Percentiles rank a stretch among this genome's conserved stretches.
Conservation (phyloP, 2,888 invertebrate species). For the Chesias legatella region DNA sequence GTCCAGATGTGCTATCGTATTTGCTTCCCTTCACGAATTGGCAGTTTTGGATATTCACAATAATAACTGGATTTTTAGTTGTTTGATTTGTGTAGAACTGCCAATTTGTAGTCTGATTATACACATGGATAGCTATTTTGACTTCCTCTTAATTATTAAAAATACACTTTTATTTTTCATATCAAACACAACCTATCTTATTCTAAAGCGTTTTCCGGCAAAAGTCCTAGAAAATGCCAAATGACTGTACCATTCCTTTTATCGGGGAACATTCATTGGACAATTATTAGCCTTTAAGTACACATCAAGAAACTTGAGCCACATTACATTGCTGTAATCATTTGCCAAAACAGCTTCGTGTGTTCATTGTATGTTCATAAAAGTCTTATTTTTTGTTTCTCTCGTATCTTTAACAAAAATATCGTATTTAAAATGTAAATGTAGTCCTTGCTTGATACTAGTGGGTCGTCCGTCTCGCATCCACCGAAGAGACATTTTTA, state of each 20-base stretch:
- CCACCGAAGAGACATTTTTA: slow-evolving; percentile 35
- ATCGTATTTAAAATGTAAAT: too few species aligned
- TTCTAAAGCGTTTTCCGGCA: slow-evolving; percentile 1
- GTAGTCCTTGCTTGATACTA: too few species aligned
- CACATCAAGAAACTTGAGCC: slow-evolving; percentile 25
- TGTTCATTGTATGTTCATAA: slow-evolving; percentile 24
- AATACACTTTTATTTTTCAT: slow-evolving; percentile 19
- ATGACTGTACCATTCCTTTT: slow-evolving; percentile 35
- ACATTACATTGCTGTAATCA: slow-evolving; percentile 23
- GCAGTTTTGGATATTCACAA: slow-evolving; percentile 56
- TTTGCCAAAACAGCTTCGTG: slow-evolving; percentile 26
- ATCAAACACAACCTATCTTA: slow-evolving; percentile 15
- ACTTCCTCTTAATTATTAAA: slow-evolving; percentile 41
- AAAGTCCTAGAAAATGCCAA: slow-evolving; percentile 8
- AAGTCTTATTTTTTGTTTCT: slow-evolving; percentile 18
- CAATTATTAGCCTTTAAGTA: slow-evolving; percentile 18
- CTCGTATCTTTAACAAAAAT: too few species aligned
- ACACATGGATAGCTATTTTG: slow-evolving; percentile 55
- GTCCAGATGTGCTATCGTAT: slow-evolving; percentile 73
- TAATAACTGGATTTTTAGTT: slow-evolving; percentile 21
- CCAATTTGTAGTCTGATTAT: slow-evolving; percentile 59
- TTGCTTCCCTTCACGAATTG: slow-evolving; percentile 70
- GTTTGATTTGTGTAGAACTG: slow-evolving; percentile 49
- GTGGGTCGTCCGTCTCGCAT: slow-evolving; percentile 26
- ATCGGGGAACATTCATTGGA: slow-evolving; percentile 20